phyloP scores from a whole-genome alignment of 2,888 invertebrate species.

The Minunthozetes semirufus region DNA sequence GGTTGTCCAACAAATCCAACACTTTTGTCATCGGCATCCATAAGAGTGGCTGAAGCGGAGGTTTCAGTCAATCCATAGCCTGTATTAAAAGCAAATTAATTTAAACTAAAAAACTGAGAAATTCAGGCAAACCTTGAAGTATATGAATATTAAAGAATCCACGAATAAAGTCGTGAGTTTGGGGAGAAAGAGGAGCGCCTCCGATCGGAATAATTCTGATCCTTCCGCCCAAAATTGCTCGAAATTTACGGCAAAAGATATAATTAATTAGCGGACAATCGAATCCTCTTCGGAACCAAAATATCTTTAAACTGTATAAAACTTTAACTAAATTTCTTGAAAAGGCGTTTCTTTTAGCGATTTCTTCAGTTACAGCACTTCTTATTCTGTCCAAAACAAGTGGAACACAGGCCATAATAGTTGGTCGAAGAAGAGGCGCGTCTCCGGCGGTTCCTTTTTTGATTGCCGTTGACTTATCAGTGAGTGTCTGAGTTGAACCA shows the following conservation, averaged over 20 bases:
- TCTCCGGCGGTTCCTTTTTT: constrained; percentile 91
- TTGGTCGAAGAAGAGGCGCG: constrained; percentile 79
- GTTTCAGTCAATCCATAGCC: constrained; percentile 98
- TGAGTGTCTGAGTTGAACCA: constrained; percentile 78
- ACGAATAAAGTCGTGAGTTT: constrained; percentile 87
- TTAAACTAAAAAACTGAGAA: not conserved
- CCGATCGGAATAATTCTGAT: constrained; percentile 81
- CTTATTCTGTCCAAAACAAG: constrained; percentile 52
- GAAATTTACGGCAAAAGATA: constrained; percentile 25
- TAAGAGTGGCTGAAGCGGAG: constrained; percentile 64
- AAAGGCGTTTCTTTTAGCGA: constrained; percentile 50
- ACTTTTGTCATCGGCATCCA: constrained; percentile 56
- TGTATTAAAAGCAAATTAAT: constrained; percentile 59
- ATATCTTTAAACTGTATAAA: constrained; percentile 33
- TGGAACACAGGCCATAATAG: constrained; percentile 92
- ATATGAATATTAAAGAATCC: constrained; percentile 48
- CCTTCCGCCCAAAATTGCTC: constrained; percentile 69
- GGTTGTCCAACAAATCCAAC: constrained; percentile 87
- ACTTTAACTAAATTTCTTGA: constrained; percentile 48
- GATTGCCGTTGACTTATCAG: constrained; percentile 76
- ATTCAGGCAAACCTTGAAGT: constrained; percentile 61
- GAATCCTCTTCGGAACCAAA: constrained; percentile 32
- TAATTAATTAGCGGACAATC: constrained; percentile 36
- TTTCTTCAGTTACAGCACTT: constrained; percentile 28
- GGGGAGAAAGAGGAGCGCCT: constrained; percentile 88